Percentiles rank a stretch among this genome's conserved stretches.
Conservation (phyloP, 2,888 invertebrate species). For the Dioctria linearis region DNA sequence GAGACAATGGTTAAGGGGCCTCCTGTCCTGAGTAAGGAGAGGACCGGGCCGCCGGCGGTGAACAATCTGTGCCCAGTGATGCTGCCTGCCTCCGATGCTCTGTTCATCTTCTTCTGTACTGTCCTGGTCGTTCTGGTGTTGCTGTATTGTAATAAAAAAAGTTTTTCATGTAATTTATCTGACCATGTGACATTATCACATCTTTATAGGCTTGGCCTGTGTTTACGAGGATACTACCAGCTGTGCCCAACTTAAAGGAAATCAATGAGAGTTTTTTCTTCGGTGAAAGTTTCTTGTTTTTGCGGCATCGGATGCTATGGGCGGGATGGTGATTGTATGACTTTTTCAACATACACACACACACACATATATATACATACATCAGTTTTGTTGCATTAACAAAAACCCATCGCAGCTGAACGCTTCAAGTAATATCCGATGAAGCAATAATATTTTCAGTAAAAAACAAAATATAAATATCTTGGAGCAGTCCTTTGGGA, state of each 20-base stretch:
- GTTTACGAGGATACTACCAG: slow-evolving; percentile 51
- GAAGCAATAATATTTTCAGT: slow-evolving; percentile 46
- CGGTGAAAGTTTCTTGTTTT: slow-evolving; percentile 36
- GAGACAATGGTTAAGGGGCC: slow-evolving; percentile 33
- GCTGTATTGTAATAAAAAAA: slow-evolving; percentile 57
- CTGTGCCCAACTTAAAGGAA: slow-evolving; percentile 55
- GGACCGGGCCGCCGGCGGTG: neutral
- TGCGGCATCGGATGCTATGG: slow-evolving; percentile 45
- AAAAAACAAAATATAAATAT: neutral
- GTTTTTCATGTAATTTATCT: slow-evolving; percentile 58
- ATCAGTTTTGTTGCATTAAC: slow-evolving; percentile 30
- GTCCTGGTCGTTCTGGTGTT: slow-evolving; percentile 28
- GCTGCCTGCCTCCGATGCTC: neutral
- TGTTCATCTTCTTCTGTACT: neutral
- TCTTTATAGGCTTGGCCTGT: slow-evolving; percentile 57
- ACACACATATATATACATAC: too few relatives aligned
- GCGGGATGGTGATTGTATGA: slow-evolving; percentile 42
- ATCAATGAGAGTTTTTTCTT: slow-evolving; percentile 53
- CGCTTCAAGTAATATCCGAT: slow-evolving; percentile 33
- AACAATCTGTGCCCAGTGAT: slow-evolving; percentile 43
- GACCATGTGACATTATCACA: slow-evolving; percentile 59
- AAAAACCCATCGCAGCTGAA: slow-evolving; percentile 41
- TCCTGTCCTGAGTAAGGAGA: neutral
- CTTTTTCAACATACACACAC: slow-evolving; percentile 25
- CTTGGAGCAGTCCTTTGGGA: neutral